Base-by-base conservation (phyloP, 2,113 vertebrate species). In the Petromus typicus region DNA sequence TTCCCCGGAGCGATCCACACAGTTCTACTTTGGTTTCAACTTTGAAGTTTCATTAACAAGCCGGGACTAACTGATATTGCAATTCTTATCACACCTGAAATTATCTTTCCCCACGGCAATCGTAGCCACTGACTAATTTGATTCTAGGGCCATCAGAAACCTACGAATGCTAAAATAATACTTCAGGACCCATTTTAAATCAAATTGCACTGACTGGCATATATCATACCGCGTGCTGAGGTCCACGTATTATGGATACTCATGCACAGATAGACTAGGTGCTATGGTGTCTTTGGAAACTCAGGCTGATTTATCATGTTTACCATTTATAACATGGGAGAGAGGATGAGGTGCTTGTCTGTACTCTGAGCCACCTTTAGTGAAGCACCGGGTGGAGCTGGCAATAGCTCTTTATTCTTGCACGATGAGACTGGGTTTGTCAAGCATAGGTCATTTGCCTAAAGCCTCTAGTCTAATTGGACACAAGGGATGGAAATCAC, bases 1-100 rank as follows among this genome's bases (percentile, higher is more conserved):
- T 94, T 98, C 75, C 98, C 97, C 75, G 90, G 92, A 98, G 97
- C 97, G 89, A 95, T 97, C 91, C 93, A 18, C 71, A 96, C 94
- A 96, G 95, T 96, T 95, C 93, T 84, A 56, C 93, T 97, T 90
- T 89, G 86, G 95, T 97, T 98, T 97, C 98, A 97, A 96, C 97
- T 98, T 98, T 98, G 97, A 98, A 98, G 98, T 97, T 98, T 98
- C 98, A 98, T 98, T 98, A 98, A 94, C 96, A 97, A 96, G 97
- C 81, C 73, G 67, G 97, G 95, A 86, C 98, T 97, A 98, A 97
- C 96, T 92, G 97, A 98, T 97, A 97, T 48, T 89, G 97, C 90
- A 85, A 95, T 97, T 98, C 92, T 97, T 95, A 34, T 93, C 92
- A 79, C 90, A 86, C 43, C 93, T 57, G 45, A 88, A 95, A 96